Percentiles rank a stretch among this genome's conserved stretches.
Evolutionary conservation across 2,797 vertebrate species (phyloP).

Genomic region (Phalloptychus januarius): DNA sequence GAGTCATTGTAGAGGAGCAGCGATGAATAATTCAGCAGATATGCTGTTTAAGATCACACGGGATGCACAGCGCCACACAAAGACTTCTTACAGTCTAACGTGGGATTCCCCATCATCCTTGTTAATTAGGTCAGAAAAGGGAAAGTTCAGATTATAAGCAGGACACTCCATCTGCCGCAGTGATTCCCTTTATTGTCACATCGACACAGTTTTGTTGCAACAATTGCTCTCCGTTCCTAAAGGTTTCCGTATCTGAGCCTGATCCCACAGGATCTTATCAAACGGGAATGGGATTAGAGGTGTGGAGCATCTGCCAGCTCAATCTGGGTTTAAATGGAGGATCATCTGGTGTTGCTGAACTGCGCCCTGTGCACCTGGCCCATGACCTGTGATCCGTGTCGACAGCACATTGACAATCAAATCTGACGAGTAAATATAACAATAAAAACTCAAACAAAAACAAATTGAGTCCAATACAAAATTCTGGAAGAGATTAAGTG

Average conservation of each 20-base stretch:
- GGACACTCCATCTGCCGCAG: constrained; percentile 19
- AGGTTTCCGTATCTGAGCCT: constrained; percentile 36
- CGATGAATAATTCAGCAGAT: constrained; percentile 77
- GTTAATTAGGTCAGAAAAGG: constrained; percentile 46
- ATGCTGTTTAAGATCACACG: constrained; percentile 57
- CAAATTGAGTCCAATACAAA: not conserved
- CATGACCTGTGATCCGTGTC: constrained; percentile 18
- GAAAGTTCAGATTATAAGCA: constrained; percentile 8
- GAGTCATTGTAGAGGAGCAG: constrained; percentile 74
- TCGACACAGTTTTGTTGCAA: constrained; percentile 26
- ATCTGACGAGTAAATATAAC: not conserved
- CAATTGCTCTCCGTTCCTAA: constrained; percentile 52
- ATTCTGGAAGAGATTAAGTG: constrained; percentile 36
- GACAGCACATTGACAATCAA: constrained; percentile 18
- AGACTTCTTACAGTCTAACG: constrained; percentile 31
- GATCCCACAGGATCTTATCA: constrained; percentile 73
- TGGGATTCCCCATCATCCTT: constrained; percentile 53
- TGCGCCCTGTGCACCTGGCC: constrained; percentile 46
- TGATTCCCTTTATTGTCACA: constrained; percentile 7
- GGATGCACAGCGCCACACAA: constrained; percentile 32
- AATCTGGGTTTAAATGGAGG: constrained; percentile 63
- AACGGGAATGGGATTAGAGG: constrained; percentile 78
- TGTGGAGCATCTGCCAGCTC: constrained; percentile 73
- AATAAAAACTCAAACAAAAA: not conserved
- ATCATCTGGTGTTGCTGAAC: constrained; percentile 32